These are phyloP conservation scores for Alsophila aescularia DNA, from an alignment of 2,888 invertebrate species.

Conservation along the genomic window DNA sequence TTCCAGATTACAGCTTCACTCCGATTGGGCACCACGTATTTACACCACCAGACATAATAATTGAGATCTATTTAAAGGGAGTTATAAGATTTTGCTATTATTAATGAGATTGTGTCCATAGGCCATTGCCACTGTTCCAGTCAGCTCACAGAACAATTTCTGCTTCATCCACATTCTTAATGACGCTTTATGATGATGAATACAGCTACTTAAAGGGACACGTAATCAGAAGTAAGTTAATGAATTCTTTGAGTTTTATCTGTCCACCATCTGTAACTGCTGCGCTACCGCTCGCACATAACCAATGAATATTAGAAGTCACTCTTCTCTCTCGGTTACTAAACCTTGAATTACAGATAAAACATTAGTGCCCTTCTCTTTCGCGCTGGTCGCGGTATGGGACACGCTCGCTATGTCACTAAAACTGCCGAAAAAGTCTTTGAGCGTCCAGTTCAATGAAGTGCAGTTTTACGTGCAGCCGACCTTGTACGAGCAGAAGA, in stretches of 20 bases:
- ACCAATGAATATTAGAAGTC: no score
- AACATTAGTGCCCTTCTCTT: slow-evolving; percentile 90
- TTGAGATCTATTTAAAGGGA: no score
- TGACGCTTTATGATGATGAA: slow-evolving; percentile 76
- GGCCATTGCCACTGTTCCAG: background rate
- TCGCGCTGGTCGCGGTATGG: slow-evolving; percentile 88
- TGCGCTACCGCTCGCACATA: background rate
- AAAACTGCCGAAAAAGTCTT: slow-evolving; percentile 81
- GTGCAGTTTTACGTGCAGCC: slow-evolving; percentile 86
- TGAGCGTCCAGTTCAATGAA: slow-evolving; percentile 87
- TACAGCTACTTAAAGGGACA: slow-evolving; percentile 88
- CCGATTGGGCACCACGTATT: no score
- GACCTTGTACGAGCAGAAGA: slow-evolving; percentile 75
- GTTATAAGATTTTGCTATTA: no score
- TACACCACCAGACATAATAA: no score
- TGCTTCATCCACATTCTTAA: slow-evolving; percentile 7
- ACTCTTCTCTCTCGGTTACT: no score
- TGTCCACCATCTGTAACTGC: background rate
- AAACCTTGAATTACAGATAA: slow-evolving; percentile 69
- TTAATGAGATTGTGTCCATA: background rate
- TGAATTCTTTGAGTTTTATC: background rate
- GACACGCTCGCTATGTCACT: slow-evolving; percentile 85
- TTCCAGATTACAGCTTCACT: no score
- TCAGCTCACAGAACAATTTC: background rate
- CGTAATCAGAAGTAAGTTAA: slow-evolving; percentile 87